A percentile compares a stretch with the other conserved stretches of the same genome.
These are phyloP conservation scores for Trichosurus vulpecula DNA, from an alignment of 2,797 vertebrate species.

Conservation along the genomic window DNA sequence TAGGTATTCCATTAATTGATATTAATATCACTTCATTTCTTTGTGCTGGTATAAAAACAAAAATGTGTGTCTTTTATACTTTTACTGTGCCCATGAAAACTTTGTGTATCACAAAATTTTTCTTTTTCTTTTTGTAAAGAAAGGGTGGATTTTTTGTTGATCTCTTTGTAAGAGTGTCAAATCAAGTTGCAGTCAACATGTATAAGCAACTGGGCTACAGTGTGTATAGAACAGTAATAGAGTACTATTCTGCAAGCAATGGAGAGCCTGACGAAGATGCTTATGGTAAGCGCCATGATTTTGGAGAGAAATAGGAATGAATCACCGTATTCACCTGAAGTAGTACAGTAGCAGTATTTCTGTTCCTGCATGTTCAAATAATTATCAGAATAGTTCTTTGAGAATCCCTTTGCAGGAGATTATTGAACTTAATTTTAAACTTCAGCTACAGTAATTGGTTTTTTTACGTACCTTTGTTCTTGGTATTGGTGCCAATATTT, in stretches of 20 bases:
- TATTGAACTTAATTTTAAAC: neutral
- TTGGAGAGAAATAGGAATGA: neutral
- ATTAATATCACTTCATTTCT: neutral
- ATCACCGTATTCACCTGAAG: neutral
- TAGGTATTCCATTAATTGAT: neutral
- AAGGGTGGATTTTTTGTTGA: conserved; percentile 98
- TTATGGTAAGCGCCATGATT: conserved; percentile 87
- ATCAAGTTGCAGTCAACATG: conserved; percentile 98
- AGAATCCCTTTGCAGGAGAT: neutral
- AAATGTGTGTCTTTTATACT: conserved; percentile 27
- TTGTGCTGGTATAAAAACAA: conserved; percentile 1
- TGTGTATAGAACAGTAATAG: conserved; percentile 94
- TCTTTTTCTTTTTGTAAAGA: conserved; percentile 80
- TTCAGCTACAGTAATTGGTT: conserved; percentile 23
- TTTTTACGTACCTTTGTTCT: neutral
- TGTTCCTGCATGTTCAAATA: neutral
- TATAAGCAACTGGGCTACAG: conserved; percentile 97
- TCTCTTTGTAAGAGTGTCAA: conserved; percentile 97
- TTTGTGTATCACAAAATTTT: neutral
- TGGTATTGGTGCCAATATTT: neutral
- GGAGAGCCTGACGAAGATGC: conserved; percentile 96
- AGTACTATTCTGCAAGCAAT: conserved; percentile 97
- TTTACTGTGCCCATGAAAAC: neutral
- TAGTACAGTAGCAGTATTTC: neutral
- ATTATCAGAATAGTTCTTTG: conserved; percentile 7